These are phyloP conservation scores for Pseudotriccus pelzelni DNA, from an alignment of 2,797 vertebrate species.

Conservation along the genomic window DNA sequence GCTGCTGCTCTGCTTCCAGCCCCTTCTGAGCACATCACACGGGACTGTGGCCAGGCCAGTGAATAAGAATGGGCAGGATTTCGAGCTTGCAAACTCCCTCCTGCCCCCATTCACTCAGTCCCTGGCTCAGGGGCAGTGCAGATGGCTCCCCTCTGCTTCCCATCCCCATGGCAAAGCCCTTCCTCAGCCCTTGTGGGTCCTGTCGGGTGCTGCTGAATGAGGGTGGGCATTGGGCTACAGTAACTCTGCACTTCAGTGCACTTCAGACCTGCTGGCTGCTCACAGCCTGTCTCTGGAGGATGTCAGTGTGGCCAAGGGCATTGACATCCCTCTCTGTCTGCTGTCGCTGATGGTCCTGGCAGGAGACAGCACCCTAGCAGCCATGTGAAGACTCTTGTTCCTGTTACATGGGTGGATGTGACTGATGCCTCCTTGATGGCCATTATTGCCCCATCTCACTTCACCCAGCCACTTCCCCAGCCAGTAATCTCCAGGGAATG, in stretches of 20 bases:
- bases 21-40: not conserved
- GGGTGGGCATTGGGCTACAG: accelerated
- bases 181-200: not conserved
- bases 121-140: not conserved
- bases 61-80: not conserved
- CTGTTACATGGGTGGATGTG: not conserved
- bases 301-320: not conserved
- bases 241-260: not conserved
- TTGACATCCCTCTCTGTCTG: not conserved
- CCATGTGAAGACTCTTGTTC: not conserved
- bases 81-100: not conserved
- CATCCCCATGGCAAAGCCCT: not conserved
- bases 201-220: not conserved
- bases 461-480: not conserved
- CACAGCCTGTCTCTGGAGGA: not conserved
- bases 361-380: not conserved
- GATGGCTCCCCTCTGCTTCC: not conserved
- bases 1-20: not conserved
- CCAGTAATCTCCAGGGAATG: not conserved
- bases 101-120: accelerated
- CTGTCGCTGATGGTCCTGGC: not conserved
- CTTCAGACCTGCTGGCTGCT: not conserved
- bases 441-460: not conserved
- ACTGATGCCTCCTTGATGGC: slow-evolving; percentile 3
- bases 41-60: not conserved